Conservation (phyloP, 2,888 invertebrate species). For the Apamea monoglypha region DNA sequence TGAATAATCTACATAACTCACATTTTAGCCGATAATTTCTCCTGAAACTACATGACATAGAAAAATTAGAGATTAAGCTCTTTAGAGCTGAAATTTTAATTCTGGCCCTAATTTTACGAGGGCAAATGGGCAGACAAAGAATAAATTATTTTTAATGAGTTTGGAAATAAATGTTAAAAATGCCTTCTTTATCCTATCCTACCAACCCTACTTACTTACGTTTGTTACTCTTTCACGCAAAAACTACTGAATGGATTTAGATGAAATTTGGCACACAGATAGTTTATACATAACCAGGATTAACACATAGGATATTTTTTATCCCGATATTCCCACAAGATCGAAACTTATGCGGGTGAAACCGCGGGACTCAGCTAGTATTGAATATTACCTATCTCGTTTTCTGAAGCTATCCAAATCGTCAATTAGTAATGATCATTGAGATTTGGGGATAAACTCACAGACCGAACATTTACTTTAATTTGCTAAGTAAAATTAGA, state of each 20-base stretch:
- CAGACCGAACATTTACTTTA: background rate
- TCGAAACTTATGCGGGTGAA: too few relatives aligned
- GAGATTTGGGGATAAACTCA: background rate
- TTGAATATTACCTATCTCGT: background rate
- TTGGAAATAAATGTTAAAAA: background rate
- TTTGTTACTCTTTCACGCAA: too few relatives aligned
- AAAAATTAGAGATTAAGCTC: too few relatives aligned
- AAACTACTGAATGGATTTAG: too few relatives aligned
- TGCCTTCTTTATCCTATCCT: background rate
- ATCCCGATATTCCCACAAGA: too few relatives aligned
- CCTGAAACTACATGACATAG: background rate
- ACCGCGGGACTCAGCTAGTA: too few relatives aligned
- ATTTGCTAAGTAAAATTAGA: background rate
- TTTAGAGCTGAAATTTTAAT: background rate
- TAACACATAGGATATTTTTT: too few relatives aligned
- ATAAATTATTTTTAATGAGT: background rate
- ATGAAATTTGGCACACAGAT: too few relatives aligned
- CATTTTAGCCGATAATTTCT: too few relatives aligned
- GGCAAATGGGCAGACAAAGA: background rate
- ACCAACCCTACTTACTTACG: too few relatives aligned
- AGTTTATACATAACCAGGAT: too few relatives aligned
- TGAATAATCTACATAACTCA: background rate
- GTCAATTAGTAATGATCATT: background rate
- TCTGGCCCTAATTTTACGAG: background rate
- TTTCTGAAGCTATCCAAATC: background rate